phyloP scores from a whole-genome alignment of 2,888 invertebrate species.

The Athalia rosae region DNA sequence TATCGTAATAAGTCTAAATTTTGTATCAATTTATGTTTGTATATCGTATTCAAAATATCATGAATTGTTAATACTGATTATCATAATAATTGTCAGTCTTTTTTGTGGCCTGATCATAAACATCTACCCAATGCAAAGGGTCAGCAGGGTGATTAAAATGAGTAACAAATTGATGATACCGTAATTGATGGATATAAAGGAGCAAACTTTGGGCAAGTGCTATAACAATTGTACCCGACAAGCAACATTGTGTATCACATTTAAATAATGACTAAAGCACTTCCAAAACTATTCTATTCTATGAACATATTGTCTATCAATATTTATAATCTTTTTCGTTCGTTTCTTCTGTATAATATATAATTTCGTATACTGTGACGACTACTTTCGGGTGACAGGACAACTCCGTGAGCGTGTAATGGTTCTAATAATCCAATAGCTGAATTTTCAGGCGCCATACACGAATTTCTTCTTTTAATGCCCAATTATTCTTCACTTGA shows the following conservation, averaged over 20 bases:
- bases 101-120: conserved; percentile 58
- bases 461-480: too few relatives aligned
- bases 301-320: conserved; percentile 51
- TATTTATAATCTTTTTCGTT: conserved; percentile 46
- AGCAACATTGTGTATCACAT: conserved; percentile 57
- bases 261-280: conserved; percentile 54
- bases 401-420: conserved; percentile 1
- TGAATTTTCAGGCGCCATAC: too few relatives aligned
- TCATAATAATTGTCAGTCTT: conserved; percentile 67
- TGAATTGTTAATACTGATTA: conserved; percentile 68
- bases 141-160: conserved; percentile 51
- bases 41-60: conserved; percentile 64
- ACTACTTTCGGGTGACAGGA: conserved; percentile 29
- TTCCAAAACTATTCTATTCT: conserved; percentile 53
- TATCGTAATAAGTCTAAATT: conserved; percentile 46
- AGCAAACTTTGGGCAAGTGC: conserved; percentile 65
- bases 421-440: not conserved
- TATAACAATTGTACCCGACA: conserved; percentile 53
- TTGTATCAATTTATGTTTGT: conserved; percentile 50
- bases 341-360: not conserved
- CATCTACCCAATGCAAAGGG: conserved; percentile 48
- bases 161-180: conserved; percentile 50
- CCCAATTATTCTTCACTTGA: too few relatives aligned
- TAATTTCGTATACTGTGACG: conserved; percentile 8
- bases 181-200: conserved; percentile 56